phyloP scores from a whole-genome alignment of 2,888 invertebrate genomes.

The Tipula unca region DNA sequence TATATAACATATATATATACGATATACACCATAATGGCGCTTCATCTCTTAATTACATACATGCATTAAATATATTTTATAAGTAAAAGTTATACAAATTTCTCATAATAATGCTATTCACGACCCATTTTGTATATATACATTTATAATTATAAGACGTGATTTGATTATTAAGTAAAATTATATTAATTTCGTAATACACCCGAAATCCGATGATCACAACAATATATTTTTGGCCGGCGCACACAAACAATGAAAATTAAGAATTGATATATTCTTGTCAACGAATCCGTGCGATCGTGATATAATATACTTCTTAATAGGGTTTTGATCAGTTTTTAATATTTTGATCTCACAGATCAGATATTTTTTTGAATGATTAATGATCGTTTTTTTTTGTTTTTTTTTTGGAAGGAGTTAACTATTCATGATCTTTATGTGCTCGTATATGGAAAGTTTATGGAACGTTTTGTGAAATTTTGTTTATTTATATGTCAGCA shows the following conservation, averaged over 20 bases:
- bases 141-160: not conserved
- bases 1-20: too few species aligned
- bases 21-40: not conserved
- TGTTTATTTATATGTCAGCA: not conserved
- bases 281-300: not conserved
- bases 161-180: not conserved
- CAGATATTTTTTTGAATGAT: not conserved
- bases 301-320: not conserved
- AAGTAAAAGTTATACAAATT: not conserved
- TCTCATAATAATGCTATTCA: not conserved
- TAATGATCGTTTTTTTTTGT: not conserved
- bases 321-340: conserved; percentile 14
- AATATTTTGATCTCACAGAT: conserved; percentile 14
- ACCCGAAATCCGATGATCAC: not conserved
- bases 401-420: not conserved
- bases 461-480: not conserved
- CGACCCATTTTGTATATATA: too few species aligned
- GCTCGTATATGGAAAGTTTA: not conserved
- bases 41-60: not conserved
- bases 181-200: not conserved
- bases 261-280: conserved; percentile 14
- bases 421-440: not conserved
- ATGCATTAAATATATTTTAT: too few species aligned
- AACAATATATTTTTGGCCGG: not conserved
- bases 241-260: not conserved